Percentiles rank a stretch among this genome's conserved stretches.
These are phyloP conservation scores for Dexiosoma caninum DNA, from an alignment of 2,888 invertebrate genomes.

Conservation along the genomic window DNA sequence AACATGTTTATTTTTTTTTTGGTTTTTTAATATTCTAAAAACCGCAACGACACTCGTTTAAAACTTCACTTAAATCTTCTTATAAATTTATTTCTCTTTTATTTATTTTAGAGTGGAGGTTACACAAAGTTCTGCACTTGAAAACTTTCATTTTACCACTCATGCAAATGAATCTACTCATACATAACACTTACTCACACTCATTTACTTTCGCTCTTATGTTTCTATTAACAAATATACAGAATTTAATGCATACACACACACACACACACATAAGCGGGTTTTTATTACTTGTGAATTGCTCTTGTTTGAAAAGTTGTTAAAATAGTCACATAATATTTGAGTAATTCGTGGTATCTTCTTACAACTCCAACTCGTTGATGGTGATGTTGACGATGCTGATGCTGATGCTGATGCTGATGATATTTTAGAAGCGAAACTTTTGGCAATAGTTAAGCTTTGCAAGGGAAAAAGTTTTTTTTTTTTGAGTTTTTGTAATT, in stretches of 20 bases:
- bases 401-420: conserved; percentile 21
- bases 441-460: conserved; percentile 48
- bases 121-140: conserved; percentile 57
- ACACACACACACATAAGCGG: background rate
- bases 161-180: background rate
- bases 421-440: conserved; percentile 40
- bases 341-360: conserved; percentile 49
- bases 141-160: conserved; percentile 47
- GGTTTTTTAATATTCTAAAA: background rate
- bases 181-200: conserved; percentile 5
- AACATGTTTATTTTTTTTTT: too few relatives aligned
- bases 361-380: conserved; percentile 43
- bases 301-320: conserved; percentile 39
- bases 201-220: conserved; percentile 22
- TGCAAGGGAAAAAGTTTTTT: background rate
- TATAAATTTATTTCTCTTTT: conserved; percentile 29
- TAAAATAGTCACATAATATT: conserved; percentile 60
- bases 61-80: conserved; percentile 37
- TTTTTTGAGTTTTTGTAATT: conserved; percentile 23
- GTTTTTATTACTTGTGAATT: conserved; percentile 46
- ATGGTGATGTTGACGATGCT: conserved; percentile 7
- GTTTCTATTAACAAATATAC: background rate
- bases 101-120: conserved; percentile 31
- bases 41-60: background rate
- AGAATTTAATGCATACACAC: background rate